phyloP scores from a whole-genome alignment of 2,797 vertebrate genomes.

The Podarcis siculus region DNA sequence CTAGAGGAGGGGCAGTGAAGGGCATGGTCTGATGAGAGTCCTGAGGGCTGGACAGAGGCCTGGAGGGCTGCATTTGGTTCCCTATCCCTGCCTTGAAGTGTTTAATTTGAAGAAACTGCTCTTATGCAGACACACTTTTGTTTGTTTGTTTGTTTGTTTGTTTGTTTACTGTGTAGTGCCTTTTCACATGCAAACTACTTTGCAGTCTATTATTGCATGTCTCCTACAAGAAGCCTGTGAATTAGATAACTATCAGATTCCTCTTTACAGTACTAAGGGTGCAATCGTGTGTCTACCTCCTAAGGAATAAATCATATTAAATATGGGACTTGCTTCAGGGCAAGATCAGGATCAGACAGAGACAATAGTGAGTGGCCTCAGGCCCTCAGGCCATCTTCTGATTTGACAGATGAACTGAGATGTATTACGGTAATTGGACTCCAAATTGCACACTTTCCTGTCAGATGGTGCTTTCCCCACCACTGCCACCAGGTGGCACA shows the following conservation, averaged over 20 bases:
- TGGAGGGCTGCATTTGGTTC: too few relatives aligned
- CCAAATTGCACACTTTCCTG: not conserved
- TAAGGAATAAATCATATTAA: not conserved
- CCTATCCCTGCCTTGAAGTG: not conserved
- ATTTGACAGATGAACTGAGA: not conserved
- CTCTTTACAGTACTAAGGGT: not conserved
- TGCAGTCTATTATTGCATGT: too few relatives aligned
- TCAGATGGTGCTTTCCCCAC: too few relatives aligned
- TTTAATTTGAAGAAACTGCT: not conserved
- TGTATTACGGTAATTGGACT: not conserved
- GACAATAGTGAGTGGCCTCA: not conserved
- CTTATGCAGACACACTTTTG: not conserved
- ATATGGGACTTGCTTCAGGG: not conserved
- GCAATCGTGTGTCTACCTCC: not conserved
- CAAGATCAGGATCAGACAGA: not conserved
- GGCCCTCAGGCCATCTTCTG: not conserved
- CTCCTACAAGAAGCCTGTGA: too few relatives aligned
- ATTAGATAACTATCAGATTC: not conserved
- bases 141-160: not conserved
- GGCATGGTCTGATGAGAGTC: too few relatives aligned
- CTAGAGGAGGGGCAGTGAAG: too few relatives aligned
- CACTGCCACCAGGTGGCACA: not conserved
- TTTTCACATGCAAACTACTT: not conserved
- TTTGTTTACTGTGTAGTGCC: not conserved
- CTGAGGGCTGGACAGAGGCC: too few relatives aligned